Percentiles rank a stretch among this genome's conserved stretches.
Evolutionary conservation across 2,888 invertebrate species (phyloP).

Genomic region (Kryphioiulus occultus): DNA sequence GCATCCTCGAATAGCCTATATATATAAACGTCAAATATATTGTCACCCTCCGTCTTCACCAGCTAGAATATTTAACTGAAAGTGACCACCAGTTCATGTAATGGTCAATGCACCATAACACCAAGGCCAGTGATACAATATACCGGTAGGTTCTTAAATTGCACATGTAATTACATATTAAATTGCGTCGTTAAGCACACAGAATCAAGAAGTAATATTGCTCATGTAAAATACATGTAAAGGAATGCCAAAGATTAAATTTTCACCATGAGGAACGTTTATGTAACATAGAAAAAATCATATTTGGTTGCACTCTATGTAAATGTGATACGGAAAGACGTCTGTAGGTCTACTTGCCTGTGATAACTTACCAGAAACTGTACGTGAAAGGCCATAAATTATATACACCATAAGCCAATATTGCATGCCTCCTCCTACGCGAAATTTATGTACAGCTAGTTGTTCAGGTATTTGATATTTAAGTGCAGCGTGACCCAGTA

Average conservation of each 20-base stretch:
- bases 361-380: background rate
- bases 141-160: too few species aligned
- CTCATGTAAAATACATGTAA: too few species aligned
- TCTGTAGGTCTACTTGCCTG: background rate
- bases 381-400: constrained; percentile 10
- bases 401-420: background rate
- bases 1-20: too few species aligned
- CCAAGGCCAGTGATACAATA: too few species aligned
- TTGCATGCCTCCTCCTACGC: background rate
- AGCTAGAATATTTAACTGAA: too few species aligned
- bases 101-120: too few species aligned
- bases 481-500: background rate
- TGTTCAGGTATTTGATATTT: background rate
- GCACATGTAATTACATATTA: too few species aligned
- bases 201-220: too few species aligned
- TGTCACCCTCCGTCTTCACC: too few species aligned
- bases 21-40: too few species aligned
- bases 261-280: background rate
- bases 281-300: background rate
- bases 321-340: background rate
- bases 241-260: background rate
- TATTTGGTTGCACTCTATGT: background rate
- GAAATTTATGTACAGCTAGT: constrained; percentile 8
- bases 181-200: too few species aligned
- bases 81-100: too few species aligned